phyloP scores from a whole-genome alignment of 2,888 invertebrate species.

The Tipula lateralis region DNA sequence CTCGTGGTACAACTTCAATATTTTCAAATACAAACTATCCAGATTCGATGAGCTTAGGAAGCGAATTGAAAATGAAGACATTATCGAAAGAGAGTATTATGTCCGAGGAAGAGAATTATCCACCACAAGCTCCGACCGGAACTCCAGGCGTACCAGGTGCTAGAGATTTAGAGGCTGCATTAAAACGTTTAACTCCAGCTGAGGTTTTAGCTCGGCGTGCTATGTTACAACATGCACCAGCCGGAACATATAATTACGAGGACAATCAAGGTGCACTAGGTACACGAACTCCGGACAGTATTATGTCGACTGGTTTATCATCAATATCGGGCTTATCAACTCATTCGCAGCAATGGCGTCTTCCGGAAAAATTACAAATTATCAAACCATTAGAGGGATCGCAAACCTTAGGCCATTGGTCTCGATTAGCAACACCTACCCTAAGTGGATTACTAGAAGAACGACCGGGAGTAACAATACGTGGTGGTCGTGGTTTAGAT shows the following conservation, averaged over 20 bases:
- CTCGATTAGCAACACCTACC: slow-evolving; percentile 88
- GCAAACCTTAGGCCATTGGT: slow-evolving; percentile 90
- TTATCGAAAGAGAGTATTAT: slow-evolving; percentile 48
- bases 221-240: slow-evolving; percentile 66
- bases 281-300: slow-evolving; percentile 73
- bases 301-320: slow-evolving; percentile 67
- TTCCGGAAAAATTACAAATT: slow-evolving; percentile 86
- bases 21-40: slow-evolving; percentile 39
- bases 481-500: slow-evolving; percentile 70
- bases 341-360: slow-evolving; percentile 57
- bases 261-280: slow-evolving; percentile 55
- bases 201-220: slow-evolving; percentile 75
- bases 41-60: slow-evolving; percentile 39
- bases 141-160: slow-evolving; percentile 90
- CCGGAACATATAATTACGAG: slow-evolving; percentile 56
- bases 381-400: slow-evolving; percentile 92
- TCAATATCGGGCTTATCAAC: slow-evolving; percentile 34
- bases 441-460: slow-evolving; percentile 86
- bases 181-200: slow-evolving; percentile 74
- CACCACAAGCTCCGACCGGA: slow-evolving; percentile 50
- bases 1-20: slow-evolving; percentile 36
- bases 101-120: slow-evolving; percentile 62
- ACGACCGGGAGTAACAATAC: slow-evolving; percentile 82
- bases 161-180: slow-evolving; percentile 82
- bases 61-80: slow-evolving; percentile 42